phyloP scores from a whole-genome alignment of 2,797 vertebrate genomes.

The Numenius phaeopus region DNA sequence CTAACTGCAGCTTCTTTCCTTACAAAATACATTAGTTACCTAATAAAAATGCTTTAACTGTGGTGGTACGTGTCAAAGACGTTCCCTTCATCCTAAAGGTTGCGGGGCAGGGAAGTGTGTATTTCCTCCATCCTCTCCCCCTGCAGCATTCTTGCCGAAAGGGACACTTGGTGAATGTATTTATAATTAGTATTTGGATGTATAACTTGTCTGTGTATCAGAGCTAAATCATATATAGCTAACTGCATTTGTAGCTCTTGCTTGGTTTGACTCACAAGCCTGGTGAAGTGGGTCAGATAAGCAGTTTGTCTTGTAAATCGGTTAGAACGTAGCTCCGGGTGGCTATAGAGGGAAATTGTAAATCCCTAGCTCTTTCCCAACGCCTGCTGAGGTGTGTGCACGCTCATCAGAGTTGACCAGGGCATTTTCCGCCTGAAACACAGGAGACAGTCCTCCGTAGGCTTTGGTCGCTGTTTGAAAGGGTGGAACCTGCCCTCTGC shows the following conservation, averaged over 20 bases:
- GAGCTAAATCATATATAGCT: background rate
- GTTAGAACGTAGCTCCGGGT: background rate
- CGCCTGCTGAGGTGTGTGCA: background rate
- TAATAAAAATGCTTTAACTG: background rate
- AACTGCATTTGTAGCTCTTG: background rate
- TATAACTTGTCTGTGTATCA: background rate
- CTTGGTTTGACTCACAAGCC: background rate
- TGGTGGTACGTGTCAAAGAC: too few relatives aligned
- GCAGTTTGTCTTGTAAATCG: background rate
- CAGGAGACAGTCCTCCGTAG: rapidly evolving
- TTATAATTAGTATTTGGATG: background rate
- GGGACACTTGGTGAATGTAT: background rate
- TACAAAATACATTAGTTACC: background rate
- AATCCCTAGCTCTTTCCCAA: background rate
- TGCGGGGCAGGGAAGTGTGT: rapidly evolving
- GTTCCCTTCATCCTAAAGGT: background rate
- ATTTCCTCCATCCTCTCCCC: background rate
- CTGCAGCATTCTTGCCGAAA: background rate
- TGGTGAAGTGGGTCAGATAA: background rate
- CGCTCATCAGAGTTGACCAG: too few relatives aligned
- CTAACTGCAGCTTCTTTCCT: background rate
- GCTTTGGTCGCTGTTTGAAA: background rate
- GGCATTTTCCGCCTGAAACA: background rate
- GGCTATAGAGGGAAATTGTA: background rate
- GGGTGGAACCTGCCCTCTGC: conserved; percentile 77